Percentiles rank a stretch among this genome's conserved stretches.
Conservation (phyloP, 2,797 vertebrate species). For the Lycodopsis pacificus region DNA sequence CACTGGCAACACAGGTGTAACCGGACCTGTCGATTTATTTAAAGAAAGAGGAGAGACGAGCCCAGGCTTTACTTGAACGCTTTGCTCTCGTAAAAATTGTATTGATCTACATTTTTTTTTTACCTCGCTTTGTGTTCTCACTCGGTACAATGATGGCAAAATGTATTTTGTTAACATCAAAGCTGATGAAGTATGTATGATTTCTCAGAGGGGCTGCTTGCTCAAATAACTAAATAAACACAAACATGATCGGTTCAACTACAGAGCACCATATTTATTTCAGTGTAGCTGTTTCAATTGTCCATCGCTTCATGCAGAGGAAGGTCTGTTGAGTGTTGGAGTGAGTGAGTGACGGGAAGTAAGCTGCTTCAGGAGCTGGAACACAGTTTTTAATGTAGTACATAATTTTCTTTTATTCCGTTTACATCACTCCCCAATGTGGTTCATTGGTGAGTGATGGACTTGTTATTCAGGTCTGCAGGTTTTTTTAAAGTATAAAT, state of each 20-base stretch:
- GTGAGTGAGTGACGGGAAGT: neutral
- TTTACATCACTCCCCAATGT: constrained; percentile 16
- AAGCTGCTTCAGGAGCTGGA: constrained; percentile 36
- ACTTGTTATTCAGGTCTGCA: neutral
- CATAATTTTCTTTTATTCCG: neutral
- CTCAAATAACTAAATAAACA: constrained; percentile 49
- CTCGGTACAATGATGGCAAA: constrained; percentile 17
- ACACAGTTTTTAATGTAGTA: constrained; percentile 8
- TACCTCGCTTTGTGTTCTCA: constrained; percentile 50
- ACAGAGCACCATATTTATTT: constrained; percentile 55
- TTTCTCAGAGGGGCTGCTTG: constrained; percentile 43
- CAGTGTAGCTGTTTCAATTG: constrained; percentile 31
- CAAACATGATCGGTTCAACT: constrained; percentile 28
- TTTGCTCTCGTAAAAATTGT: constrained; percentile 21
- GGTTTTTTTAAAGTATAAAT: neutral
- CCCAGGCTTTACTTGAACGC: constrained; percentile 50
- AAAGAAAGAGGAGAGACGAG: constrained; percentile 40
- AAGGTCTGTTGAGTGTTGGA: neutral
- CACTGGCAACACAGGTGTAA: constrained; percentile 27
- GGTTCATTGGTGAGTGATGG: neutral
- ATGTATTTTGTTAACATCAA: constrained; percentile 40
- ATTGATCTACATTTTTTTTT: constrained; percentile 39
- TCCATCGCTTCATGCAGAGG: constrained; percentile 8
- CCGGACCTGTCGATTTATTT: constrained; percentile 49
- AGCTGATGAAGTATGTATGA: constrained; percentile 38